Base-by-base conservation (phyloP, 2,797 vertebrate species). In the Sorex maritimensis region DNA sequence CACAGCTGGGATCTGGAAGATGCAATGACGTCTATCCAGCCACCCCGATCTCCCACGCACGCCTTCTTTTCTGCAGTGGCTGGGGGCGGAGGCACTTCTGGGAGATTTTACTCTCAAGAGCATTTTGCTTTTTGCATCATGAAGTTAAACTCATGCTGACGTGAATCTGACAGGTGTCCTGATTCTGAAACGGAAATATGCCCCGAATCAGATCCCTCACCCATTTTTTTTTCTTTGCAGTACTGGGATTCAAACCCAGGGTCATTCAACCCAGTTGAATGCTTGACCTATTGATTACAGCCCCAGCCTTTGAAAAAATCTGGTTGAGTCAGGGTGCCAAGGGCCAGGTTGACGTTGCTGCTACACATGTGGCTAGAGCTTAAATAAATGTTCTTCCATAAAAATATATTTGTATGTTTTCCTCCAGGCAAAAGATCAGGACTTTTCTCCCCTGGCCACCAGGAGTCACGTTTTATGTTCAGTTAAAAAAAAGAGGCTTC, bases 1-100 rank as follows among this genome's bases (percentile, higher is more conserved):
- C 93, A 92, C 94, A 91, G 94, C 93, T 88, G 93, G 91, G 92
- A 97, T 96, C 92, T 97, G 86, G 94, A 92, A 96, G 96, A 94
- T 92, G 95, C 92, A 86, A 90, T 97, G 97, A 96, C 94, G 95
- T 95, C 96, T 94, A 78, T 30, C 96, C 65, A 73, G 94, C 92
- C 92, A 94, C 89, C 86, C 92, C 92, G 81, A 72, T 96, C 95
- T 95, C 94, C 96, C 86, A 97, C 93, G 85, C 81, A 96, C 73
- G 74, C 95, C 94, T 95, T 92, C 95, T 95, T 88, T 93, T 92
- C 72, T 94, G 82, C 85, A 95, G 91, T 94, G 78, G 90, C 87
- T 90, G 93, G 75, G 92, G 94, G 94, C 5, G 85, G 89, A 93
- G 80, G 85, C 81, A 86, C 94, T 96, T 92, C 87, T 88, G 78